These are phyloP conservation scores for Drosophila pegasa DNA, from an alignment of 2,888 invertebrate species.

Conservation along the genomic window DNA sequence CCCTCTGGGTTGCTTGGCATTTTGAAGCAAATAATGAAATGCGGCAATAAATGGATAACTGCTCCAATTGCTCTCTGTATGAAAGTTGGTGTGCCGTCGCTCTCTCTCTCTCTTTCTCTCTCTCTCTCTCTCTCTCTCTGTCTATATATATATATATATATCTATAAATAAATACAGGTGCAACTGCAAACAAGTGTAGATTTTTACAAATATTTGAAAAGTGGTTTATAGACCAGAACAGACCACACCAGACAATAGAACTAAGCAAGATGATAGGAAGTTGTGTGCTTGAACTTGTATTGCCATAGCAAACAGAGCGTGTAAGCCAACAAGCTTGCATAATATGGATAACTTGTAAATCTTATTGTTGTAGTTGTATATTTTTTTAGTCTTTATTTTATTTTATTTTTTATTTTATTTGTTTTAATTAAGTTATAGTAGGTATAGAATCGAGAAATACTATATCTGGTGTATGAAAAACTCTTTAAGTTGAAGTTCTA, in stretches of 20 bases:
- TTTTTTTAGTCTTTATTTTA: too few species aligned
- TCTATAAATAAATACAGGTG: not conserved
- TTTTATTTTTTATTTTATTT: too few species aligned
- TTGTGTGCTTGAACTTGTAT: not conserved
- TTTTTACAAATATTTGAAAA: slow-evolving; percentile 16
- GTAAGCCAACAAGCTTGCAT: not conserved
- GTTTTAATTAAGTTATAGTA: too few species aligned
- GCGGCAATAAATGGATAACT: slow-evolving; percentile 59
- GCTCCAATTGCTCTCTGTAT: slow-evolving; percentile 16
- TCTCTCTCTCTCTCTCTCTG: too few species aligned
- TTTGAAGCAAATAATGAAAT: slow-evolving; percentile 53
- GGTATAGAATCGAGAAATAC: too few species aligned
- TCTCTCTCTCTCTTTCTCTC: too few species aligned
- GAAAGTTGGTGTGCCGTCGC: not conserved
- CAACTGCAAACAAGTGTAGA: not conserved
- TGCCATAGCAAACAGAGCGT: not conserved
- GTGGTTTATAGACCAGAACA: not conserved
- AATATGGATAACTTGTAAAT: not conserved
- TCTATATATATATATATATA: too few species aligned
- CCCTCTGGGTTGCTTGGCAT: slow-evolving; percentile 7
- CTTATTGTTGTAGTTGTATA: not conserved
- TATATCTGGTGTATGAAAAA: too few species aligned
- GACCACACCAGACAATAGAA: not conserved
- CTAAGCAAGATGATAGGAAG: not conserved
- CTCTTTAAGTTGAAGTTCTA: too few species aligned